These are phyloP conservation scores for Fistularia commersonii DNA, from an alignment of 2,797 vertebrate species.

Conservation along the genomic window DNA sequence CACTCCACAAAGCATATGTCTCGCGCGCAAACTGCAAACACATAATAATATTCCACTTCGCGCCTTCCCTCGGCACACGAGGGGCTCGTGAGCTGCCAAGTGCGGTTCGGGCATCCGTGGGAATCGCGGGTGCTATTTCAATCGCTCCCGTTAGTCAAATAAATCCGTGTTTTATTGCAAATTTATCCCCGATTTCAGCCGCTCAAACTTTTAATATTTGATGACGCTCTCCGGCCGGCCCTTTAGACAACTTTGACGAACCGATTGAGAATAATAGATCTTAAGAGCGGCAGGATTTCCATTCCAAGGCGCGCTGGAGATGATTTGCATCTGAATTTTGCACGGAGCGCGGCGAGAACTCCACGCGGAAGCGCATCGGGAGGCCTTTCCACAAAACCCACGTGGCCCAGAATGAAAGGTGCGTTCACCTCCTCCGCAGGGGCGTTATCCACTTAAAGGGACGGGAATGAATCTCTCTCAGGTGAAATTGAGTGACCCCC, in stretches of 20 bases:
- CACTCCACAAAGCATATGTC: too few relatives aligned
- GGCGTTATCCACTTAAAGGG: conserved; percentile 35
- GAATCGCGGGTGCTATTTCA: conserved; percentile 32
- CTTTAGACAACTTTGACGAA: too few relatives aligned
- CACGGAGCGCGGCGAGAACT: conserved; percentile 33
- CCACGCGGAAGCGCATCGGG: conserved; percentile 5
- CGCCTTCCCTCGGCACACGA: conserved; percentile 13
- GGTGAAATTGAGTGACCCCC: conserved; percentile 64
- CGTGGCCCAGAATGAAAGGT: conserved; percentile 41
- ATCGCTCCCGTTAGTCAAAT: too few relatives aligned
- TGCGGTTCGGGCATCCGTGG: conserved; percentile 37
- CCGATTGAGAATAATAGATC: too few relatives aligned
- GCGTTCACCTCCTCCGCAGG: not conserved
- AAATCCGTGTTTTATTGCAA: too few relatives aligned
- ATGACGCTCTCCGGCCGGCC: too few relatives aligned
- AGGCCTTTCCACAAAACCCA: conserved; percentile 32
- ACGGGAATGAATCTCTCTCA: conserved; percentile 50
- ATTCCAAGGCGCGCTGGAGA: conserved; percentile 42
- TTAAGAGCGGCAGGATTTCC: conserved; percentile 37
- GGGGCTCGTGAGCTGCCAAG: conserved; percentile 27
- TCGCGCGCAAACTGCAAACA: too few relatives aligned
- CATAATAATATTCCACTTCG: conserved; percentile 41
- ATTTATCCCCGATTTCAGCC: too few relatives aligned
- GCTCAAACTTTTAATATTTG: too few relatives aligned
- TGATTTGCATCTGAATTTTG: conserved; percentile 57